Base-by-base conservation (phyloP, 2,113 vertebrate genomes). In the Polypterus senegalus region DNA sequence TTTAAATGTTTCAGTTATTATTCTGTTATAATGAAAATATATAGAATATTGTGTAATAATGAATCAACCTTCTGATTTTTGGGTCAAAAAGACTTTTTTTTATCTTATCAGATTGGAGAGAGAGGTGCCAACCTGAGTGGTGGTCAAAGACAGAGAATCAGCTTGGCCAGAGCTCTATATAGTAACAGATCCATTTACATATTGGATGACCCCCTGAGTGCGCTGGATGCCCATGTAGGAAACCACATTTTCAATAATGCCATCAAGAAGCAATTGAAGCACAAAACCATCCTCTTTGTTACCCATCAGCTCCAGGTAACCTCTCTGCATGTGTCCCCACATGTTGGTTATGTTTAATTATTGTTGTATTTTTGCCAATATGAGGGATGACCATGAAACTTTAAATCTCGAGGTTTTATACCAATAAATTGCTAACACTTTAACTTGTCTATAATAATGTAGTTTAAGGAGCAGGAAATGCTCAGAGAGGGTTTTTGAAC, bases 171-270 rank as follows among this genome's bases (percentile, higher is more conserved):
- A 11, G 93, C 93, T 45, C 79, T 95, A 46, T 97, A 93, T 66
- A 94, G 93, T 27, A 83, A 94, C 73, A 81, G 89, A 47, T 85
- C 73, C 68, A 86, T 94, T 72, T 95, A 92, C 62, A 81, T 97
- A 67, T 81, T 97, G 4, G 93, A 95, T 2, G 93, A 97, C 75
- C 92, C 93, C 2, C 90, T 97, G 53, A 95, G 93, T 76, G 91
- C 92, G 69, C 88, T 97, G 67, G 92, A 97, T 54, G 86, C 91
- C 73, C 92, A 93, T 0, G 93, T 97, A 63, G 90, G 89, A 75
- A 94, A 92, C 69, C 93, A 97, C 83, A 86, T 95, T 77, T 97
- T 97, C 78, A 91, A 89, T 74, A 90, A 88, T 54, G 93, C 89
- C 64, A 90, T 97, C 77, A 89, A 75, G 71, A 94, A 92, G 72